These are phyloP conservation scores for Encarsia formosa DNA, from an alignment of 2,888 invertebrate species.

Conservation along the genomic window DNA sequence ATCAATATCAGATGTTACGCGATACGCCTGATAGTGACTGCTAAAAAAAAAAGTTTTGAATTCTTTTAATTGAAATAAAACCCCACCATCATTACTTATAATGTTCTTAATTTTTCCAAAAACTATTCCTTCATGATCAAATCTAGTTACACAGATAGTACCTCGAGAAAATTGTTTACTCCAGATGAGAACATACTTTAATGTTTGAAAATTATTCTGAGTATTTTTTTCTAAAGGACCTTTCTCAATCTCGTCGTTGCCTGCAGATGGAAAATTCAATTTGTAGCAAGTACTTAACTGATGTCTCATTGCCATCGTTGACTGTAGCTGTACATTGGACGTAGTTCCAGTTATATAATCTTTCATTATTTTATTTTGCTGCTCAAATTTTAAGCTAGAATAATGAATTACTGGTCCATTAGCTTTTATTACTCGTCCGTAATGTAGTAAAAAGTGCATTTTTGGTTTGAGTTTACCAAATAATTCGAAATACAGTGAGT, in stretches of 20 bases:
- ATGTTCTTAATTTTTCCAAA: neutral
- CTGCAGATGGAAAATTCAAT: neutral
- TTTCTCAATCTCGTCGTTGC: neutral
- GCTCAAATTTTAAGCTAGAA: neutral
- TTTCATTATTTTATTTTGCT: neutral
- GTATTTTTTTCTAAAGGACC: neutral
- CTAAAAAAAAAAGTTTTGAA: neutral
- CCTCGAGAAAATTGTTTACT: neutral
- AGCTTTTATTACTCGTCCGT: neutral
- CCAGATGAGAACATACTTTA: constrained; percentile 1
- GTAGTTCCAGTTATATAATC: neutral
- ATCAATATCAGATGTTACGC: neutral
- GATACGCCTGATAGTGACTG: neutral
- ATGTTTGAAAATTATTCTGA: neutral
- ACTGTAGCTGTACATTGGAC: neutral
- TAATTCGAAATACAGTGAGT: neutral
- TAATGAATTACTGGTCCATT: neutral
- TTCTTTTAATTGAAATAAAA: neutral
- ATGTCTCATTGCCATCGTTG: neutral
- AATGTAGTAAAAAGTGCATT: constrained; percentile 3
- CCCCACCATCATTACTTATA: neutral
- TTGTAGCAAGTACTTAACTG: neutral
- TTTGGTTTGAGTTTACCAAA: constrained; percentile 2
- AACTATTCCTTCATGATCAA: neutral
- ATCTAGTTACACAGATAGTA: neutral